Evolutionary conservation across 1,140 invertebrate species (phyloP).

Genomic region (Scaptomyza hsui): DNA sequence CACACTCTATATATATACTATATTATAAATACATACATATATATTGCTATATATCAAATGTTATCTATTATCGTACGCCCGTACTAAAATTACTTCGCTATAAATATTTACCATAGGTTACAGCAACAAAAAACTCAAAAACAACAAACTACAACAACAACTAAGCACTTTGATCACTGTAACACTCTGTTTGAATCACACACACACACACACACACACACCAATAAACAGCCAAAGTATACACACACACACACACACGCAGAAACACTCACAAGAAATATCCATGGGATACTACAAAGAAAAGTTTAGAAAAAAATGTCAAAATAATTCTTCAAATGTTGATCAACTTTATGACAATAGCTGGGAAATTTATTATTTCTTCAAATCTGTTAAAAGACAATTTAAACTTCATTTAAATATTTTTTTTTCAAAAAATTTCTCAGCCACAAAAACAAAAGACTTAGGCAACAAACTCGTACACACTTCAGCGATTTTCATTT

Average conservation of each 20-base stretch:
- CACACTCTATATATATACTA: constrained; percentile 49
- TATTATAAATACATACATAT: constrained; percentile 45
- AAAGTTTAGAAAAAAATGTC: constrained; percentile 16
- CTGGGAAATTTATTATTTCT: neutral
- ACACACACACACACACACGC: constrained; percentile 32
- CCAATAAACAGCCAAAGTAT: constrained; percentile 28
- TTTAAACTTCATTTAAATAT: too few species aligned
- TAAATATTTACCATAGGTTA: constrained; percentile 60
- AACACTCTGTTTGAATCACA: constrained; percentile 62
- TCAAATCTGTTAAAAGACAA: neutral
- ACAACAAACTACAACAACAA: constrained; percentile 42
- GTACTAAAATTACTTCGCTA: constrained; percentile 59
- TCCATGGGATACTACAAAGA: constrained; percentile 26
- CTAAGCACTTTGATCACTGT: constrained; percentile 68
- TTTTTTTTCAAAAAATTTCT: neutral
- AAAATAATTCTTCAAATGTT: neutral
- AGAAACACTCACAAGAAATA: constrained; percentile 12
- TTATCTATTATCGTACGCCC: constrained; percentile 51
- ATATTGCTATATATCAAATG: constrained; percentile 54
- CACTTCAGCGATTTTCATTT: constrained; percentile 14
- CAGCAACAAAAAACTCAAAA: constrained; percentile 50
- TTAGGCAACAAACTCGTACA: constrained; percentile 67
- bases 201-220: constrained; percentile 55
- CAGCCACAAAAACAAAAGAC: constrained; percentile 55
- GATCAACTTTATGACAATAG: neutral